Conservation (phyloP, 2,888 invertebrate species). For the Drosophila peninsularis region DNA sequence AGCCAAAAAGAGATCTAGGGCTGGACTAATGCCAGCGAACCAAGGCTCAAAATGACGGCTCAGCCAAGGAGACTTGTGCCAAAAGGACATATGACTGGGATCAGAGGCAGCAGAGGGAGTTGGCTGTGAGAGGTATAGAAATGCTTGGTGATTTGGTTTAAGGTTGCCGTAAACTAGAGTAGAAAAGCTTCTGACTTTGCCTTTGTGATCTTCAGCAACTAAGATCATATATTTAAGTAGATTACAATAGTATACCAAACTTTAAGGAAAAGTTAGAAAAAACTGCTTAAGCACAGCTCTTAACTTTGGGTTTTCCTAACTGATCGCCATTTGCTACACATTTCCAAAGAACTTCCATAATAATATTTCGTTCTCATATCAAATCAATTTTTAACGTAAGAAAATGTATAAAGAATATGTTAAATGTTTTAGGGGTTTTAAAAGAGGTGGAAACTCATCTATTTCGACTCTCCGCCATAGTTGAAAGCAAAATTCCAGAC, state of each 20-base stretch:
- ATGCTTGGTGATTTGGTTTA: background rate
- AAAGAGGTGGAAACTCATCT: too few species aligned
- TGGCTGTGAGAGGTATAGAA: background rate
- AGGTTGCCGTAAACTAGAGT: too few species aligned
- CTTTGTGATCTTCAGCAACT: background rate
- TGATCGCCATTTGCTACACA: background rate
- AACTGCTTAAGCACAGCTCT: background rate
- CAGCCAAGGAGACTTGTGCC: background rate
- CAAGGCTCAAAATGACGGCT: slow-evolving; percentile 15
- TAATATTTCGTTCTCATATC: background rate
- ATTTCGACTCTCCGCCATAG: too few species aligned
- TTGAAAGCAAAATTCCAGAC: too few species aligned
- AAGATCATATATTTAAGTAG: background rate
- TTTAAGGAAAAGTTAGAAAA: background rate
- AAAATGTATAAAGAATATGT: too few species aligned
- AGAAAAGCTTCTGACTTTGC: background rate
- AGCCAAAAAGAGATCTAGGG: slow-evolving; percentile 61
- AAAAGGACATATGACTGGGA: background rate
- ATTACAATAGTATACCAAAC: background rate
- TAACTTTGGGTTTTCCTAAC: background rate
- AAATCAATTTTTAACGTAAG: background rate
- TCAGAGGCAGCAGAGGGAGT: background rate
- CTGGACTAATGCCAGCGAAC: slow-evolving; percentile 42
- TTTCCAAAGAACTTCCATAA: background rate
- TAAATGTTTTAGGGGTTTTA: too few species aligned